Percentiles rank a stretch among this genome's conserved stretches.
Conservation (phyloP, 30 jellyfish, hydroid and myxozoan species). For the Sanderia malayensis region DNA sequence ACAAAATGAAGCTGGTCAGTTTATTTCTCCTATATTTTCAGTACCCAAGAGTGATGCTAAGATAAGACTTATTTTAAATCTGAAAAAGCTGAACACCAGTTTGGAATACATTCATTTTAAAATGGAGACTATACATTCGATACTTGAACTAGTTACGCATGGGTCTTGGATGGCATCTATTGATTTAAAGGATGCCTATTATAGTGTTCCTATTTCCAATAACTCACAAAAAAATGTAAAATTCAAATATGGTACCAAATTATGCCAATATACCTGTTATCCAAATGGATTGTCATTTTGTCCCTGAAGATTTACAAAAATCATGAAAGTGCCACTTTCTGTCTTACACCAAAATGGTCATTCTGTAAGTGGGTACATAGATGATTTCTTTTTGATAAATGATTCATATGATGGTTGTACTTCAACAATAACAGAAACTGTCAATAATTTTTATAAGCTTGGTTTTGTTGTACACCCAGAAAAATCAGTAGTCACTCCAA, state of each 20-base stretch:
- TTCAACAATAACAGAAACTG: too few species aligned
- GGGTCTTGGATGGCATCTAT: too few species aligned
- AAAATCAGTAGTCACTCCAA: slow-evolving; percentile 47
- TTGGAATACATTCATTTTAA: background rate
- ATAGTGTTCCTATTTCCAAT: too few species aligned
- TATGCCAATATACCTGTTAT: background rate
- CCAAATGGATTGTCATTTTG: background rate
- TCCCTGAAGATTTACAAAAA: background rate
- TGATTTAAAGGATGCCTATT: too few species aligned
- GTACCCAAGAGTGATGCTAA: background rate
- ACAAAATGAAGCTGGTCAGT: background rate
- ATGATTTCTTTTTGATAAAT: slow-evolving; percentile 17
- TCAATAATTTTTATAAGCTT: too few species aligned
- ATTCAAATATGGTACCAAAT: background rate
- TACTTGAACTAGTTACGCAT: background rate
- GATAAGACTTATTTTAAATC: background rate
- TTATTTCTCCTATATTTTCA: background rate
- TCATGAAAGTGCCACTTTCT: background rate
- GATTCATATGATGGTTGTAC: slow-evolving; percentile 28
- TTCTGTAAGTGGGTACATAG: slow-evolving; percentile 17
- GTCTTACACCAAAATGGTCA: background rate
- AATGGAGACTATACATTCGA: background rate
- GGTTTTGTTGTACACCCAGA: slow-evolving; percentile 55
- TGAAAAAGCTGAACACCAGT: background rate
- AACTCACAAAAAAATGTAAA: background rate